Base-by-base conservation (phyloP, 2,113 vertebrate genomes). In the Sclerurus mexicanus region DNA sequence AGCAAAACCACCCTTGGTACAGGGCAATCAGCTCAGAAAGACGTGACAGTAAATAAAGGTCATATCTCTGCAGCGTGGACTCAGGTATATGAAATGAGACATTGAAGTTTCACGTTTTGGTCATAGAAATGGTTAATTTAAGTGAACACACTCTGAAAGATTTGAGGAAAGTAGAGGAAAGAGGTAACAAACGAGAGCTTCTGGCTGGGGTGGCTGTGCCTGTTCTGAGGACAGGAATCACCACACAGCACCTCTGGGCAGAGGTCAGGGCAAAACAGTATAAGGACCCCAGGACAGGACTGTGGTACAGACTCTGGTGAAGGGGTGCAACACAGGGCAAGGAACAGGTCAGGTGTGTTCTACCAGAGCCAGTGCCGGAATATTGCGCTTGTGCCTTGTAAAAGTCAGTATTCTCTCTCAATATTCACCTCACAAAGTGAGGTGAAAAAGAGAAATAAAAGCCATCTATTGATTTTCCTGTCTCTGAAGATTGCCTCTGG, bases 31-130 rank as follows among this genome's bases (percentile, higher is more conserved):
- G 1, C 20, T 60, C 15, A 64, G 44, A 28, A 81, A 87, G 25
- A 0, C 2, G 1, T 1, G 1, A 12, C 1, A 2, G 7, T 40
- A 33, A 79, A 79, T 76, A 53, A 53, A 50, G 11, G 30, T 63
- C 2, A 0, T 30, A 37, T 25, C 17, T 59, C 20, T 40, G 24
- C 9, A 7, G 11, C 33, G 44, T 21, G 3, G 20, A 31, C 25
- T 47, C 37, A 15, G 27, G 5, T 35, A 5, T 35, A 31, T 39
- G 3, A 88, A 74, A 58, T 30, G 5, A 53, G 37, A 53, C 6
- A 37, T 44, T 75, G 8, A 33, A 3, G 21, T 47, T 71, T 62
- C 30, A 63, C 21, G 16, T 58, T 80, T 53, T 82, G 37, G 21
- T 47, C 23, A 52, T 6, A 28, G 28, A 58, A 66, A 35, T 31